A percentile compares a stretch with the other conserved stretches of the same genome.
These are phyloP conservation scores for Sturnus vulgaris DNA, from an alignment of 2,113 vertebrate species.

Conservation along the genomic window DNA sequence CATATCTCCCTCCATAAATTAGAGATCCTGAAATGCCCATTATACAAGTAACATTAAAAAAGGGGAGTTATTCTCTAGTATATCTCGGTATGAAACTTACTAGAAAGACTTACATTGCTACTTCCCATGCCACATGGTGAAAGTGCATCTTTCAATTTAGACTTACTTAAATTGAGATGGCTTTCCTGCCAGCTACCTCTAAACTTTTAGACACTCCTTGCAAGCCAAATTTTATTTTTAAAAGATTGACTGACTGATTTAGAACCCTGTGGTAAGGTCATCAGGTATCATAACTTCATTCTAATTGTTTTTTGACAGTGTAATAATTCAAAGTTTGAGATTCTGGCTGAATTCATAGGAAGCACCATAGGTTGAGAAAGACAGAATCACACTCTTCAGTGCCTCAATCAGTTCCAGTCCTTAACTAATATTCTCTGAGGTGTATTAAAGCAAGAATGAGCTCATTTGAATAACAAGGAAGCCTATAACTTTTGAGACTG, in stretches of 20 bases:
- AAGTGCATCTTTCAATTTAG: neutral
- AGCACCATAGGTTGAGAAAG: neutral
- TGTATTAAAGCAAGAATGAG: conserved; percentile 14
- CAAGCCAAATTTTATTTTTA: neutral
- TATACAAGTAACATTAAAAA: neutral
- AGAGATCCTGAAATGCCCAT: neutral
- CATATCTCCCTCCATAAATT: neutral
- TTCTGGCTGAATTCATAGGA: neutral
- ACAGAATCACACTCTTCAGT: neutral
- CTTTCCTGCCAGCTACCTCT: neutral
- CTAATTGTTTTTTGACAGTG: neutral
- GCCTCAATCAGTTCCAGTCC: neutral
- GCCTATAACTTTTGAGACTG: neutral
- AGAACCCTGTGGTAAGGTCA: neutral
- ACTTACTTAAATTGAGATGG: neutral
- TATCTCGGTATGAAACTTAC: neutral
- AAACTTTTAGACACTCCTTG: neutral
- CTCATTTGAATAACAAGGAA: conserved; percentile 8
- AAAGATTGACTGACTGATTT: neutral
- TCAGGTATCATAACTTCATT: neutral
- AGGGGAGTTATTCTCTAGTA: neutral
- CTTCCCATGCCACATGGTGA: neutral
- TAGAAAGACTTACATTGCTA: neutral
- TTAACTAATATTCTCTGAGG: conserved; percentile 11
- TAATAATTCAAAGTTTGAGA: neutral